Percentiles rank a stretch among this genome's conserved stretches.
phyloP scores from a whole-genome alignment of 2,113 vertebrate genomes.

The Anhinga rufa region DNA sequence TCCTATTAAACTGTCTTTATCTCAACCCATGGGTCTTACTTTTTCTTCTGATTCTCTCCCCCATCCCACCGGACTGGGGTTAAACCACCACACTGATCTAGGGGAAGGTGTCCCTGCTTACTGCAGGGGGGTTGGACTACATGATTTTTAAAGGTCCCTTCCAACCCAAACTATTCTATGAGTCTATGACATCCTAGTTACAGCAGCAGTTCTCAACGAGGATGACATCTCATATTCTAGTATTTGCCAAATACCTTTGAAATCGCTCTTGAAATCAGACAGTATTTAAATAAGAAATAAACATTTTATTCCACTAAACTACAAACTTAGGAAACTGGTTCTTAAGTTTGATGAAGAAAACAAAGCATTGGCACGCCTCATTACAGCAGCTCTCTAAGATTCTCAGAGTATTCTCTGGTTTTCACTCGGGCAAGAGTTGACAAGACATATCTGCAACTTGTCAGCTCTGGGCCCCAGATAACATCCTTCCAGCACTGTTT shows the following conservation, averaged over 20 bases:
- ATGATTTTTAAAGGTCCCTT: not conserved
- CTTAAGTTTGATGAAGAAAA: not conserved
- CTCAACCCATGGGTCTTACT: no score
- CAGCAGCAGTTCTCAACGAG: not conserved
- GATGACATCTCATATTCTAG: no score
- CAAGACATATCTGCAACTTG: not conserved
- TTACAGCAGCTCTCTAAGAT: not conserved
- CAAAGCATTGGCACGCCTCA: not conserved
- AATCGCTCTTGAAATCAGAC: not conserved
- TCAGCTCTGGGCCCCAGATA: not conserved
- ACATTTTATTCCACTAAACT: not conserved
- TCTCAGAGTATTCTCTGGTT: not conserved
- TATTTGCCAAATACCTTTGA: not conserved
- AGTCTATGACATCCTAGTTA: not conserved
- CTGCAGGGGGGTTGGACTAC: no score
- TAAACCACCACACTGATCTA: not conserved
- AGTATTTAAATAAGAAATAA: not conserved
- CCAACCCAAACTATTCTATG: not conserved
- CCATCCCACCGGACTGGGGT: no score
- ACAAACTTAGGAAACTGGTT: not conserved
- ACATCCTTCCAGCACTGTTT: not conserved
- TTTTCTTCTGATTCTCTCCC: no score
- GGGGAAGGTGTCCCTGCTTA: not conserved
- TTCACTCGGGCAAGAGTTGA: not conserved
- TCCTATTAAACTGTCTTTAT: no score